Evolutionary conservation across 2,113 vertebrate genomes (phyloP).

Genomic region (Cathartes aura): DNA sequence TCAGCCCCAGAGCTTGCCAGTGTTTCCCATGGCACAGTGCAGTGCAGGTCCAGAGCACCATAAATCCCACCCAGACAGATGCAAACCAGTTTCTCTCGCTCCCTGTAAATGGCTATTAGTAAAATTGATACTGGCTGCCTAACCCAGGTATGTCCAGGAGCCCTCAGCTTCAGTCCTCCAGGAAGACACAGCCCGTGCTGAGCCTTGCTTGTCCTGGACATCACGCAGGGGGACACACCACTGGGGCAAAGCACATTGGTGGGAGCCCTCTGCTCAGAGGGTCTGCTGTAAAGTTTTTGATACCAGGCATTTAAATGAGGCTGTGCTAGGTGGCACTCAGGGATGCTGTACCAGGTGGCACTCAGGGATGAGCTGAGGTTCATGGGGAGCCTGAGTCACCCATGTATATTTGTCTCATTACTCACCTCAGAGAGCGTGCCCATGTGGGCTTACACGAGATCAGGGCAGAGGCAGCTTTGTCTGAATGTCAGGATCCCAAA

Average conservation of each 20-base stretch:
- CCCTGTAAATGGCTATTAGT: background rate
- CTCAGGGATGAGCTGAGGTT: background rate
- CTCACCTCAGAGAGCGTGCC: too few species aligned
- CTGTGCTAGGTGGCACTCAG: background rate
- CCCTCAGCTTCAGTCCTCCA: background rate
- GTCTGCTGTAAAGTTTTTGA: background rate
- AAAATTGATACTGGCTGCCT: background rate
- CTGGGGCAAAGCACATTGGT: background rate
- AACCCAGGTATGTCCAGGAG: background rate
- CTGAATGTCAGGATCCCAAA: background rate
- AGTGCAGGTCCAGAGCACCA: background rate
- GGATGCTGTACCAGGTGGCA: background rate
- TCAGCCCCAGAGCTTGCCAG: background rate
- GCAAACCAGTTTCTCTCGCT: background rate
- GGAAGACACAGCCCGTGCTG: background rate
- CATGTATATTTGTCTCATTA: background rate
- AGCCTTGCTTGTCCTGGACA: background rate
- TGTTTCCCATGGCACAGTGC: background rate
- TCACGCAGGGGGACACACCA: too few species aligned
- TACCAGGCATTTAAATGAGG: background rate
- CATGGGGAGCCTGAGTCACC: background rate
- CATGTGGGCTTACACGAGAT: background rate
- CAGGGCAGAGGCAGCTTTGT: background rate
- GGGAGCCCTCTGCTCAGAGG: background rate
- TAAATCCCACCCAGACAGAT: background rate